Base-by-base conservation (phyloP, 2,113 vertebrate species). In the Lasiurus cinereus region DNA sequence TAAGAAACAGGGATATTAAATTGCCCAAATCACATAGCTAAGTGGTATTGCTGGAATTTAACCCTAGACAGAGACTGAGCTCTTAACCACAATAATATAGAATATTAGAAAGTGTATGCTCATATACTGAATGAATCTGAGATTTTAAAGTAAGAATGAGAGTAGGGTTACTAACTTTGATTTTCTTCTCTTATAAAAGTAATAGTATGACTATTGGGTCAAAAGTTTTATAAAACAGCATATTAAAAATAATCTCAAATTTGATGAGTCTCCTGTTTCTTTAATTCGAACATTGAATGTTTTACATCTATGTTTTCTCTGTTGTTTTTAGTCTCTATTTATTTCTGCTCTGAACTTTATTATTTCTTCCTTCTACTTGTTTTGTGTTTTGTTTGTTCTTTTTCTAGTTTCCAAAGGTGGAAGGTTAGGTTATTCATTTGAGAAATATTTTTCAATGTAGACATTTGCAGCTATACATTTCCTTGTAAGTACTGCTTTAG, bases 181-280 rank as follows among this genome's bases (percentile, higher is more conserved):
- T 67, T 89, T 76, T 76, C 56, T 94, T 59, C 39, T 62, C 14
- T 54, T 48, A 33, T n/a, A 36, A 48, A 54, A 88, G 24, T 19
- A 89, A 74, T 62, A 77, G 21, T 85, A 76, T 76, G 79, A 76
- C 56, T 82, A 6, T 6, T 6, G 4, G 69, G 16, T 48, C 13
- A 90, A 2, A 78, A 74, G 56, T 86, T 93, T 87, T 72, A 3
- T 87, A 59, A 87, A 87, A 72, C 22, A 50, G 21, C 29, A 12
- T 91, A 64, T n/a, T 64, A 39, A 70, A 92, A 93, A 59, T 64
- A 84, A 74, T 79, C 64, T 79, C 16, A 77, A 56, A 78, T 59
- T 62, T 72, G 15, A 73, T 50, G 62, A 56, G 64, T 78, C 15
- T 70, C 27, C 24, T 62, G 46, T 78, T 67, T 73, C 43, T 83